Evolutionary conservation across 2,113 vertebrate genomes (phyloP), one percentile per base, ranked within the genome.

Genomic region (Labeo catla): DNA sequence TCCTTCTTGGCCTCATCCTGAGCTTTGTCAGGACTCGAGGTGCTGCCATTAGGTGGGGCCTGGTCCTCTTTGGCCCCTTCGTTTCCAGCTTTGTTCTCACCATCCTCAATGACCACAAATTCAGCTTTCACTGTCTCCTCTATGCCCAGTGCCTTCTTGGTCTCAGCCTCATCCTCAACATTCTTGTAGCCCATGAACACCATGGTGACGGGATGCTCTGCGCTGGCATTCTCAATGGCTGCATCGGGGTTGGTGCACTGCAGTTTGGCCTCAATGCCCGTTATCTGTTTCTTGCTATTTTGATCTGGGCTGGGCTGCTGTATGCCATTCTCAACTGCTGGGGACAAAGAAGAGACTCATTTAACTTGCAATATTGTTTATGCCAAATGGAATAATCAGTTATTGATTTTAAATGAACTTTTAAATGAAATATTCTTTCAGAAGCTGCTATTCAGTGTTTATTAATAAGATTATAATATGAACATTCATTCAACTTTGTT

Each of bases 171-270:
- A 0, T 98, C 97, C 90, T 99, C 98, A 52, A 99, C 96, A 0
- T 97, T 97, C 93, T 98, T 98, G 94, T 98, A 99, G 50, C 98
- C 98, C 97, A 99, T 98, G 94, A 99, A 99, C 90, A 99, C 97
- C 96, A 99, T 96, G 89, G 98, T 99, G 91, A 99, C 96, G 0
- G 97, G 97, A 80, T 97, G 96, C 84, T 99, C 97, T n/a, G 92
- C 96, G 74, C 96, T 96, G 0, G 97, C 93, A 77, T 96, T 94
- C 4, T 86, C 84, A 4, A 94, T 93, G 0, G 90, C 87, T 0
- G 88, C 92, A 81, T 95, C 95, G 0, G 95, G 94, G 52, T 90
- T 95, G 36, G 95, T 93, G 76, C 95, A 92, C 91, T 93, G 2
- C 86, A 96, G 92, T 80, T 95, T 96, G 6, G 96, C 95, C 70